phyloP scores from a whole-genome alignment of 2,113 vertebrate species.

The Bambusicola thoracicus region DNA sequence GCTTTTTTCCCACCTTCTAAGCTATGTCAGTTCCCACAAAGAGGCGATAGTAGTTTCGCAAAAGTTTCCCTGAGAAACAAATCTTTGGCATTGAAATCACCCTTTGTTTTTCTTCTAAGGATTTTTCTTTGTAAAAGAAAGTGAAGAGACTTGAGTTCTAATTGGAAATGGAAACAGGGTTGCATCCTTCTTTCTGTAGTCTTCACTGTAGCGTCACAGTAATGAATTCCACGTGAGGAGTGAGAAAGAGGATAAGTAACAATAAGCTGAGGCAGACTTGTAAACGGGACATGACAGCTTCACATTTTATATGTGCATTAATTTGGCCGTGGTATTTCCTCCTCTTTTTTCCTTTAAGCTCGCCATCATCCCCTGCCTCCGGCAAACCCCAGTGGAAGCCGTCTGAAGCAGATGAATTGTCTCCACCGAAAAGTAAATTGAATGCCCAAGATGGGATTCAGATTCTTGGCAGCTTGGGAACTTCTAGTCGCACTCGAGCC shows the following conservation, averaged over 20 bases:
- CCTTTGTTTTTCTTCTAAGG: neutral
- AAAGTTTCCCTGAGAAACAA: neutral
- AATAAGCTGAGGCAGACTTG: neutral
- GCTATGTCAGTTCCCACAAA: neutral
- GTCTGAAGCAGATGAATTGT: constrained; percentile 75
- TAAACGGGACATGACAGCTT: neutral
- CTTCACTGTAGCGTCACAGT: neutral
- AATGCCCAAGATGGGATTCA: constrained; percentile 78
- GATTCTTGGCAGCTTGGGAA: constrained; percentile 73
- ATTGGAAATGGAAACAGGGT: neutral
- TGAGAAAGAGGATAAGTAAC: neutral
- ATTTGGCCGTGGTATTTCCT: constrained; percentile 27
- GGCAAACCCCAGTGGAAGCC: constrained; percentile 85
- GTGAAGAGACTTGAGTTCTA: neutral
- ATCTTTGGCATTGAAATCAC: neutral
- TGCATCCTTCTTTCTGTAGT: neutral
- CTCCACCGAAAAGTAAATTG: constrained; percentile 75
- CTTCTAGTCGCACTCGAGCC: constrained; percentile 75
- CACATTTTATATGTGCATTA: constrained; percentile 19
- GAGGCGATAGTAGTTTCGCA: neutral
- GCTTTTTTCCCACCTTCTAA: neutral
- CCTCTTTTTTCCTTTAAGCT: constrained; percentile 77
- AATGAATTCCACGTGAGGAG: constrained; percentile 17
- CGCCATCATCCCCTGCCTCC: constrained; percentile 84
- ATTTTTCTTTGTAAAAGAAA: neutral